Evolutionary conservation across 2,888 invertebrate genomes (phyloP), one percentile per base, ranked within the genome.

Genomic region (Chalcis sispes): DNA sequence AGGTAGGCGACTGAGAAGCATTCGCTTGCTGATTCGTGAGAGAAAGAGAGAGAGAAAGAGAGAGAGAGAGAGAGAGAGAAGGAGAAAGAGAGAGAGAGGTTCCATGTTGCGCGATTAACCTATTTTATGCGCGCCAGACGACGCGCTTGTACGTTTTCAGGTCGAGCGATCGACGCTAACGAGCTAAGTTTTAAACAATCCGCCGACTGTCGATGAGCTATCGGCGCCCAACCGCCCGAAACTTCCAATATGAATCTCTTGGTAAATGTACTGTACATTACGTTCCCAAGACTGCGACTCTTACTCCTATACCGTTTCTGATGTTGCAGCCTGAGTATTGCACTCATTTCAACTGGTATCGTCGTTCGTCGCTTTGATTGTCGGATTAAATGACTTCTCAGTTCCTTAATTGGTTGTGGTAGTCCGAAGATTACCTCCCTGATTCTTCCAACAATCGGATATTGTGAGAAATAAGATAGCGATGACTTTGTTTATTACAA

Each of bases 121-220:
- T 66, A 78, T 78, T 78, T 77, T 78, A 75, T 64, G 58, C 69
- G 36, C 40, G 20, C 61, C 27, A 69, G 62, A 59, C 72, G 62
- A 67, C 72, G 50, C 27, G 52, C 65, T 42, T 58, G 25, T 62
- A 64, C 65, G 62, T 74, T 76, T 62, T 59, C 64, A 42, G 61
- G 61, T 59, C 67, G 52, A 62, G 46, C 77, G 71, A 76, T 79
- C 76, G 72, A 76, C 79, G 75, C 70, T 81, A 81, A 81, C 79
- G 81, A 81, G 80, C 75, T 75, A 79, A 81, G 78, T 79, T 81
- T 77, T 73, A 70, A 79, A 72, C 75, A 79, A 72, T 77, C 65
- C 72, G 27, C 64, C 62, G 58, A 69, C 69, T 69, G 64, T 50
- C 77, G 62, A 77, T 77, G 72, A 72, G 58, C 72, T 69, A 72